phyloP scores from a whole-genome alignment of 2,797 vertebrate genomes.

The Oryzias sinensis region DNA sequence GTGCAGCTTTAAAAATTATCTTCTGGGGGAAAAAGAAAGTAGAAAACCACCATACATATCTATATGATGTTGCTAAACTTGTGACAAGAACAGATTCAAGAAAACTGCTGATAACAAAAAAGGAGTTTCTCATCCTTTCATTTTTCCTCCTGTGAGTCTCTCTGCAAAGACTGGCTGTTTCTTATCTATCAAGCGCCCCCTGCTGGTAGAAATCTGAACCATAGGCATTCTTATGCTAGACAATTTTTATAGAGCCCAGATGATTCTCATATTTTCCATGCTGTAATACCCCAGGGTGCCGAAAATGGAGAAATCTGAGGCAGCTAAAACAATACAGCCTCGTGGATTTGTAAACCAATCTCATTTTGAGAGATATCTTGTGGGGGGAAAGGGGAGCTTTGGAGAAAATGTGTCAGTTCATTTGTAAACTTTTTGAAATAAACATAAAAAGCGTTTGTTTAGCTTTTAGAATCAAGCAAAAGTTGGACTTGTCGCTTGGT shows the following conservation, averaged over 20 bases:
- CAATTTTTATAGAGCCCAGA: constrained; percentile 63
- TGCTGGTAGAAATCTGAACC: constrained; percentile 61
- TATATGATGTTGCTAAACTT: constrained; percentile 17
- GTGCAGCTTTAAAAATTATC: constrained; percentile 13
- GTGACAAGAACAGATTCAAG: constrained; percentile 10
- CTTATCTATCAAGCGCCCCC: constrained; percentile 72
- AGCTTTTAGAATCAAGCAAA: not conserved
- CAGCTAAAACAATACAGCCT: constrained; percentile 26
- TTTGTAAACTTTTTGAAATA: constrained; percentile 38
- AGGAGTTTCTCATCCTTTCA: constrained; percentile 29
- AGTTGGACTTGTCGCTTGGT: constrained; percentile 2
- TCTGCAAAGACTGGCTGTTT: constrained; percentile 35
- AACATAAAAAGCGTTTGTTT: not conserved
- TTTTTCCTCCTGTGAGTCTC: constrained; percentile 26
- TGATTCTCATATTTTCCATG: constrained; percentile 76
- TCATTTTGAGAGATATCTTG: constrained; percentile 5
- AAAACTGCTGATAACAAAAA: constrained; percentile 29
- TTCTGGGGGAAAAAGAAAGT: constrained; percentile 10
- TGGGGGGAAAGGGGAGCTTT: not conserved
- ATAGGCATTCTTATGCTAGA: constrained; percentile 43
- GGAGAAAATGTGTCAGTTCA: constrained; percentile 12
- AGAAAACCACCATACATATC: not conserved
- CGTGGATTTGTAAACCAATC: constrained; percentile 22
- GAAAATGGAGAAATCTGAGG: constrained; percentile 39
- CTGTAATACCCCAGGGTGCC: constrained; percentile 61